phyloP scores from a whole-genome alignment of 2,113 vertebrate genomes.

The Pygoscelis antarcticus region DNA sequence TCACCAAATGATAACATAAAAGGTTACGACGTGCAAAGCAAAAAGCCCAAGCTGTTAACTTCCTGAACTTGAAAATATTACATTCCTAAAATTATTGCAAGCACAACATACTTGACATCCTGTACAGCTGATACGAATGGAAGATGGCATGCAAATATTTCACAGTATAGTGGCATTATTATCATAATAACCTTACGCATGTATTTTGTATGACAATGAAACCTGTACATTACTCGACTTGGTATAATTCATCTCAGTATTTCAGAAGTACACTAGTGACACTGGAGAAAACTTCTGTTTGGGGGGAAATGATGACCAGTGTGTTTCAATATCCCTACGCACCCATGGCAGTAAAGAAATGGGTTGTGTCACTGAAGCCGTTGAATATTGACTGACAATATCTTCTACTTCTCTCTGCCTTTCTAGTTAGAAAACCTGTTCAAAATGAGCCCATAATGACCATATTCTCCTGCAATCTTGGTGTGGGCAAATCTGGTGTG shows the following conservation, averaged over 20 bases:
- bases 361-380: not conserved
- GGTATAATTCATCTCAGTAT: conserved; percentile 42
- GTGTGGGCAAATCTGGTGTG: not conserved
- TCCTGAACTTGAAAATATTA: conserved; percentile 69
- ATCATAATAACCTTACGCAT: not conserved
- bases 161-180: not conserved
- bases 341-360: not conserved
- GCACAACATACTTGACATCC: conserved; percentile 60
- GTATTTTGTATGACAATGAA: conserved; percentile 3
- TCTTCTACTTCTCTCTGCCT: not conserved
- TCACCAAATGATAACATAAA: conserved; percentile 65
- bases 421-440: not conserved
- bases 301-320: not conserved
- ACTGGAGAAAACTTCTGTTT: conserved; percentile 21
- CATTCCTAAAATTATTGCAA: conserved; percentile 56
- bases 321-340: not conserved
- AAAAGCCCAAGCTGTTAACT: conserved; percentile 73
- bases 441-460: not conserved
- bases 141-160: conserved; percentile 52
- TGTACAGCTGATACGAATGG: conserved; percentile 47
- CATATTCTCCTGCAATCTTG: not conserved
- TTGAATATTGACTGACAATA: not conserved
- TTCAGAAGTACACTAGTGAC: conserved; percentile 28
- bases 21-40: conserved; percentile 66
- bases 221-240: conserved; percentile 55